phyloP scores from a whole-genome alignment of 2,888 invertebrate genomes.

The Atethmia centrago region DNA sequence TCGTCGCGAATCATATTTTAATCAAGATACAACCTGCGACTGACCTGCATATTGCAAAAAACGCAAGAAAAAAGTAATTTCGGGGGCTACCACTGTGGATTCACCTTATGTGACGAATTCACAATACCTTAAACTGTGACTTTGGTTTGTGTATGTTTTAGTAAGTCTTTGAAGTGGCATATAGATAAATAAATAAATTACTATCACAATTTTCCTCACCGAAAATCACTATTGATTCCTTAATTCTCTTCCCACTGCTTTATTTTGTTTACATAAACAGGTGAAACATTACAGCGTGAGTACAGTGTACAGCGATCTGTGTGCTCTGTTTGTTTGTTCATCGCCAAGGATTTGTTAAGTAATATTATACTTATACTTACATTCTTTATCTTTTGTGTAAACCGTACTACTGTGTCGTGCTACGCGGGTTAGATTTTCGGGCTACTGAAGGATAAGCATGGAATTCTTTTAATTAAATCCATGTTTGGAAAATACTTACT shows the following conservation, averaged over 20 bases:
- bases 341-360: conserved; percentile 61
- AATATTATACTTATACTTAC: conserved; percentile 35
- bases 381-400: conserved; percentile 45
- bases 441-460: conserved; percentile 17
- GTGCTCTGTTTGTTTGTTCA: conserved; percentile 54
- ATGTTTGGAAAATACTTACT: background rate
- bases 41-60: too few species aligned
- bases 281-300: conserved; percentile 12
- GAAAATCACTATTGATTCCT: too few species aligned
- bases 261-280: conserved; percentile 37
- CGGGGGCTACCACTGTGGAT: too few species aligned
- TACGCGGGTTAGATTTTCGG: conserved; percentile 10
- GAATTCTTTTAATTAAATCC: background rate
- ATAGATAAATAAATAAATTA: background rate
- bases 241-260: background rate
- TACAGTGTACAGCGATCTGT: conserved; percentile 24
- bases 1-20: too few species aligned
- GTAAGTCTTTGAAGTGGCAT: too few species aligned
- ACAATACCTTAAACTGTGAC: too few species aligned
- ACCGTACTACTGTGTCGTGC: conserved; percentile 32
- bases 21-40: too few species aligned
- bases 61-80: too few species aligned
- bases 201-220: background rate
- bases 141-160: background rate
- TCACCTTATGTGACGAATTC: too few species aligned